Conservation (phyloP, 2,888 invertebrate species). For the Limnephilus rhombicus region DNA sequence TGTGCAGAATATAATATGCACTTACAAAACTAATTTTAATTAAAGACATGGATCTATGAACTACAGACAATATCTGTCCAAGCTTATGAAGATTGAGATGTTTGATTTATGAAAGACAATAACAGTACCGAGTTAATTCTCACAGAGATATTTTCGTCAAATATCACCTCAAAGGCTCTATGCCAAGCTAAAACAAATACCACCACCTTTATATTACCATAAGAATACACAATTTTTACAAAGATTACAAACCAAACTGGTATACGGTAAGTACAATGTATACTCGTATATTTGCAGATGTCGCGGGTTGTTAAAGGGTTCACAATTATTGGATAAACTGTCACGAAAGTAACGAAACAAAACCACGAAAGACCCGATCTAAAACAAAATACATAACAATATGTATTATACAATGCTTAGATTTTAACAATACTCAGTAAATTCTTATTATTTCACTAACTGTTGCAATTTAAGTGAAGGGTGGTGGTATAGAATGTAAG, state of each 20-base stretch:
- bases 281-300: too few species aligned
- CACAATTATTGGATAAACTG: neutral
- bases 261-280: too few species aligned
- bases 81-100: neutral
- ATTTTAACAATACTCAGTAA: too few species aligned
- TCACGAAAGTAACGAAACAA: neutral
- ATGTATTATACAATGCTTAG: too few species aligned
- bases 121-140: neutral
- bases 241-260: too few species aligned
- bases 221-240: too few species aligned
- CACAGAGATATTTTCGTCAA: neutral
- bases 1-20: neutral
- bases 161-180: neutral
- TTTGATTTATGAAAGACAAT: neutral
- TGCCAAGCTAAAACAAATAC: neutral
- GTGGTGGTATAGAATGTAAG: neutral
- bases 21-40: neutral
- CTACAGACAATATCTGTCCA: neutral
- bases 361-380: too few species aligned
- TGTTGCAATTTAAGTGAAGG: neutral
- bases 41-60: neutral
- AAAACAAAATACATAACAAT: too few species aligned
- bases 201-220: too few species aligned
- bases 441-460: too few species aligned
- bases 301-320: neutral